Evolutionary conservation across 1,140 invertebrate genomes (phyloP), one percentile per base, ranked within the genome.

Genomic region (Pseudomyrmex cubaensis): DNA sequence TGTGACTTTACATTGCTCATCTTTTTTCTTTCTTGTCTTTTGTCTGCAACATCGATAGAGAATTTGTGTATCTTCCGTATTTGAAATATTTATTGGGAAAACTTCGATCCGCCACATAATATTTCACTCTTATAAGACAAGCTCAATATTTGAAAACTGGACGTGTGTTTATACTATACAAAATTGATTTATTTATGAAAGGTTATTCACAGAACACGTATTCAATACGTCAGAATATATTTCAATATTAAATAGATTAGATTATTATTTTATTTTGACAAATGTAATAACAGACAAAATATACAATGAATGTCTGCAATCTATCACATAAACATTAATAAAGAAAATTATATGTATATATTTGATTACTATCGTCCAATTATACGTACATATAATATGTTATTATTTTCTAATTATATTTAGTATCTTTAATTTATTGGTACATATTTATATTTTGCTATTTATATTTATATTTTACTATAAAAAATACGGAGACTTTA

Each of bases 11-110:
- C 15, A 17, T 46, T 66, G 35, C 8, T 48, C 10, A 20, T n/a
- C n/a, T n/a, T 13, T 64, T 12, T 44, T 10, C n/a, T 63, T 35
- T 66, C 10, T 46, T 17, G 12, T 17, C 35, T 66, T 17, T 66
- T 66, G 13, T 66, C 44, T 46, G 35, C 10, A 48, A 64, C 15
- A 64, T 64, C 10, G 2, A 3, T 35, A 64, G 15, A 64, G 35
- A 35, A 35, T 35, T 35, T 64, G 2, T 66, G 1, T 66, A 4
- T 66, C 9, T 17, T 2, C 5, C 5, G 48, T 64, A 10, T 48
- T 66, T 66, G 9, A 66, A 66, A 66, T 46, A 48, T 17, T 66
- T 13, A 64, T 46, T 17, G 44, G 46, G 44, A 10, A 46, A 66
- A 9, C n/a, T 15, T 46, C 1, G n/a, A 9, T 46, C 15, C 2